Evolutionary conservation across 2,797 vertebrate genomes (phyloP), one percentile per base, ranked within the genome.

Genomic region (Echeneis naucrates): DNA sequence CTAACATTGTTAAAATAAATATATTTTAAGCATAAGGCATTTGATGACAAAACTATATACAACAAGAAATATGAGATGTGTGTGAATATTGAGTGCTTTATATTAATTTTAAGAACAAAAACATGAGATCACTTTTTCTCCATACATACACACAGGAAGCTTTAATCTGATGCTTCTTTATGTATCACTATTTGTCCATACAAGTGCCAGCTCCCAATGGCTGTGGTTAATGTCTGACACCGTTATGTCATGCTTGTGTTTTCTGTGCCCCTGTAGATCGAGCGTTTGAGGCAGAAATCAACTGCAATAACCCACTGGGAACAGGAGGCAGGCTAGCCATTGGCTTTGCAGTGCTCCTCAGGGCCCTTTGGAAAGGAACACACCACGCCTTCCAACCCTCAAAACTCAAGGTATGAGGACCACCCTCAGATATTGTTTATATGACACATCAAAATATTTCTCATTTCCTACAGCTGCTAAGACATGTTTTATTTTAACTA

Each of bases 321-420:
- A 99, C 98, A 0, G 98, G 97, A 8, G 98, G 98, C 10, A 94
- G 97, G 8, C 90, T 99, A 32, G 98, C 98, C 64, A 98, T 98
- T 0, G 96, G 98, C 67, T 99, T 99, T 67, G 98, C 98, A 0
- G 97, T 98, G 81, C 88, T 99, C 72, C 95, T 99, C 72, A 93
- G 97, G 73, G 96, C 97, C 0, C 94, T 99, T 11, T 99, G 98
- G 98, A 99, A 99, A 84, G 98, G 98, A 76, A 99, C 98, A 0
- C 97, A 99, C 81, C 98, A 99, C 10, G 97, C 98, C 76, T 99
- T 99, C 87, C 98, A 99, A 81, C 98, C 98, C 55, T 99, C 98
- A 17, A 99, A 98, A 73, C 92, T 99, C 78, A 99, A 99, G 96
- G 98, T 99, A 91, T 27, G 40, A 9, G 44, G 32, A 30, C 26